Evolutionary conservation across 2,797 vertebrate species (phyloP).

Genomic region (Hoplostethus atlanticus): DNA sequence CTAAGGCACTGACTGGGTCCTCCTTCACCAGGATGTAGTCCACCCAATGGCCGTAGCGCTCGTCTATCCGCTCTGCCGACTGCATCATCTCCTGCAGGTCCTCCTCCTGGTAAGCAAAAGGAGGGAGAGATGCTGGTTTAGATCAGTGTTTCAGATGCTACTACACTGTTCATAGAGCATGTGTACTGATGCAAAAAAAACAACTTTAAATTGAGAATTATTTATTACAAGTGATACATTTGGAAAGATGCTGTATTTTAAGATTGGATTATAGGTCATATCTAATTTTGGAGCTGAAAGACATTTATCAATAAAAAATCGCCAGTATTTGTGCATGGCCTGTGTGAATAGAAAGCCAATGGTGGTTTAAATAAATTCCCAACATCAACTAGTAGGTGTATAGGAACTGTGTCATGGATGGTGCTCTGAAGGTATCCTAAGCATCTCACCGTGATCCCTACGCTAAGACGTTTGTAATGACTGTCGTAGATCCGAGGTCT

Average conservation of each 20-base stretch:
- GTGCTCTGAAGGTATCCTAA: background rate
- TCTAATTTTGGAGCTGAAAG: too few relatives aligned
- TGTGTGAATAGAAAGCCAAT: too few relatives aligned
- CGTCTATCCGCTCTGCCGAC: conserved; percentile 90
- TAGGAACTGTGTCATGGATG: too few relatives aligned
- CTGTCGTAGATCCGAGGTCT: conserved; percentile 86
- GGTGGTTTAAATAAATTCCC: too few relatives aligned
- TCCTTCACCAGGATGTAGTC: conserved; percentile 90
- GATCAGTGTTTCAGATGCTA: background rate
- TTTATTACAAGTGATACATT: too few relatives aligned
- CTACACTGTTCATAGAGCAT: background rate
- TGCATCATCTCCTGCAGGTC: conserved; percentile 89
- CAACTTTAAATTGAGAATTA: too few relatives aligned
- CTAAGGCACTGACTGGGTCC: conserved; percentile 86
- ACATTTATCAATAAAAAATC: background rate
- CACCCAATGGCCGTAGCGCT: conserved; percentile 90
- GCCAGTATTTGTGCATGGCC: background rate
- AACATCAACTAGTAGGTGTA: too few relatives aligned
- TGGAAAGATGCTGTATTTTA: too few relatives aligned
- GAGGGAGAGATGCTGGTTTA: conserved; percentile 5
- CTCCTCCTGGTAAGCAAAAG: conserved; percentile 83
- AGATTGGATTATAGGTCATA: too few relatives aligned
- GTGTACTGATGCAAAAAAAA: background rate
- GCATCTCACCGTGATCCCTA: conserved; percentile 74
- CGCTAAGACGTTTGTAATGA: conserved; percentile 70